Evolutionary conservation across 2,797 vertebrate species (phyloP).

Genomic region (Pangasius mekongensis): DNA sequence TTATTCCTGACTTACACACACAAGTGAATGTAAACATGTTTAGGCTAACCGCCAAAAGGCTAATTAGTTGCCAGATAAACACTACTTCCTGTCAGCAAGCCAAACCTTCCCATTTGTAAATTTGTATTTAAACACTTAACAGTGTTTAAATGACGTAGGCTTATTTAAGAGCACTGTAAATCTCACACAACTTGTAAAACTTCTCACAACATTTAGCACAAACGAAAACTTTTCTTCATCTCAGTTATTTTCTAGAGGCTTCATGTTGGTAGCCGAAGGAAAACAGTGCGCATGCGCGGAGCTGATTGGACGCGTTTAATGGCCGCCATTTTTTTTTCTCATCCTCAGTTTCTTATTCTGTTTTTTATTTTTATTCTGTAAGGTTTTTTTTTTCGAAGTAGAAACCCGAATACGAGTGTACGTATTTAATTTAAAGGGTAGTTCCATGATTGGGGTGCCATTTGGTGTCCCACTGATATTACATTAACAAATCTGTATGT

Average conservation of each 20-base stretch:
- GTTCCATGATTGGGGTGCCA: no score
- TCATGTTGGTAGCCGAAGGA: no score
- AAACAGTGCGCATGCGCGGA: no score
- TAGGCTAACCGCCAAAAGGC: background rate
- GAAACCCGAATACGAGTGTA: no score
- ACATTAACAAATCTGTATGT: no score
- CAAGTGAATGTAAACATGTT: background rate
- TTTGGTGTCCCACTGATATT: no score
- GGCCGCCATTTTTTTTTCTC: no score
- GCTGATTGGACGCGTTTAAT: no score
- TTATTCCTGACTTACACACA: background rate
- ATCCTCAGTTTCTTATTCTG: no score
- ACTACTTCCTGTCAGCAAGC: background rate
- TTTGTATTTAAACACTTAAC: background rate
- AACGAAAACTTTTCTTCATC: background rate
- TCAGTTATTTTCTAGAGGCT: background rate
- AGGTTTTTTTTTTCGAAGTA: no score
- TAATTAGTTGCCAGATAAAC: background rate
- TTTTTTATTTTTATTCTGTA: no score
- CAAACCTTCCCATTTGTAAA: background rate
- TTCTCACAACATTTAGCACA: background rate
- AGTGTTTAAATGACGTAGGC: background rate
- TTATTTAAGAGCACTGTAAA: background rate
- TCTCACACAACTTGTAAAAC: background rate
- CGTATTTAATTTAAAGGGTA: no score